Conservation (phyloP, 2,888 invertebrate species). For the Strigamia crassipes region DNA sequence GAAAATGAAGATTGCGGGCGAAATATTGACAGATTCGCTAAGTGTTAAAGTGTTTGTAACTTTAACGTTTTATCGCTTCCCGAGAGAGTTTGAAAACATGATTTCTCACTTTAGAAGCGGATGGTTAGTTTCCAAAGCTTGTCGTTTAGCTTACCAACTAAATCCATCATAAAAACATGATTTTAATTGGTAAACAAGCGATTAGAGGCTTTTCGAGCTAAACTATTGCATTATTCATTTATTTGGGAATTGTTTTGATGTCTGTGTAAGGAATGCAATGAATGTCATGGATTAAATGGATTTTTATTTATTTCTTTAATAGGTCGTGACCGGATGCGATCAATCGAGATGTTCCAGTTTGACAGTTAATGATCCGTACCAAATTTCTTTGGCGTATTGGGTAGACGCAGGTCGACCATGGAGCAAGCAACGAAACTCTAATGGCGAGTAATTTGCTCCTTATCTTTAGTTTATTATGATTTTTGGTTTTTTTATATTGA, state of each 20-base stretch:
- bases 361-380: slow-evolving; percentile 75
- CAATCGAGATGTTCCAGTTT: background rate
- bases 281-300: too few relatives aligned
- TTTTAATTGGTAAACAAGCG: background rate
- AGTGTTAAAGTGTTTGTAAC: background rate
- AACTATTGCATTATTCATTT: too few relatives aligned
- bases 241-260: background rate
- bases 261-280: too few relatives aligned
- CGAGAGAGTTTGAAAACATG: background rate
- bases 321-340: background rate
- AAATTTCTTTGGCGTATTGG: slow-evolving; percentile 87
- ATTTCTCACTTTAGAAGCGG: background rate
- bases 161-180: background rate
- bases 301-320: background rate
- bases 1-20: background rate
- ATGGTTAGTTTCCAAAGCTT: background rate
- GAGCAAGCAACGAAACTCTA: slow-evolving; percentile 55
- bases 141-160: background rate
- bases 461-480: background rate
- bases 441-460: background rate
- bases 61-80: background rate
- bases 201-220: background rate
- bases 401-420: slow-evolving; percentile 70
- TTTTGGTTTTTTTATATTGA: background rate
- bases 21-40: background rate